Evolutionary conservation across 2,888 invertebrate genomes (phyloP), one percentile per base, ranked within the genome.

Genomic region (Yponomeuta evonymella): DNA sequence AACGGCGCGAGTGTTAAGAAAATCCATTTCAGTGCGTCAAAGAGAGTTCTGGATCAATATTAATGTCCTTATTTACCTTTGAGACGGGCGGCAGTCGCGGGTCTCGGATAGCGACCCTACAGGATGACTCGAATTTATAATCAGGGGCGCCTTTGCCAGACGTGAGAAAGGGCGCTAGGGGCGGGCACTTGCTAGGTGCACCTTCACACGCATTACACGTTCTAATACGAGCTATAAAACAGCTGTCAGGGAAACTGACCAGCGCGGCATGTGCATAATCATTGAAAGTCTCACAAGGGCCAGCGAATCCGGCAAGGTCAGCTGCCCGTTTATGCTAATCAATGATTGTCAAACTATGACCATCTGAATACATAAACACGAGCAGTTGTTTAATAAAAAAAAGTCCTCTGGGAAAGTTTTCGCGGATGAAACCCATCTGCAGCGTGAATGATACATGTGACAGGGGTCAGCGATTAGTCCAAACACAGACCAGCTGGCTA

Each of bases 1-100:
- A 84, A 81, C 77, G 75, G 75, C 75, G 77, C 75, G 77, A 81
- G 83, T 81, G 77, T 81, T 78, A 81, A 83, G 84, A 85, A 86
- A 84, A 85, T 84, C 80, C 77, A 80, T 81, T 85, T 86, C 84
- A 85, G 85, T 88, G 86, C 79, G 82, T 85, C 87, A 87, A 86
- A 87, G 89, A 83, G 84, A 83, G 81, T 81, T 78, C 81, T 83
- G 82, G 84, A 89, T 91, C 89, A 90, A 90, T 90, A 90, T 90
- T 91, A 88, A 91, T 89, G 86, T 81, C 81, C 85, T 86, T 89
- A 87, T 90, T 89, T 89, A 87, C 87, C 85, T 89, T 90, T 90
- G 88, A 88, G 84, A 80, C 79, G 81, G 79, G 77, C 78, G 76
- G 76, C 77, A 76, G 78, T 78, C 77, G 79, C 79, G 85, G 79